These are phyloP conservation scores for Epinephelus cyanopodus DNA, from an alignment of 2,113 vertebrate genomes.

Conservation along the genomic window DNA sequence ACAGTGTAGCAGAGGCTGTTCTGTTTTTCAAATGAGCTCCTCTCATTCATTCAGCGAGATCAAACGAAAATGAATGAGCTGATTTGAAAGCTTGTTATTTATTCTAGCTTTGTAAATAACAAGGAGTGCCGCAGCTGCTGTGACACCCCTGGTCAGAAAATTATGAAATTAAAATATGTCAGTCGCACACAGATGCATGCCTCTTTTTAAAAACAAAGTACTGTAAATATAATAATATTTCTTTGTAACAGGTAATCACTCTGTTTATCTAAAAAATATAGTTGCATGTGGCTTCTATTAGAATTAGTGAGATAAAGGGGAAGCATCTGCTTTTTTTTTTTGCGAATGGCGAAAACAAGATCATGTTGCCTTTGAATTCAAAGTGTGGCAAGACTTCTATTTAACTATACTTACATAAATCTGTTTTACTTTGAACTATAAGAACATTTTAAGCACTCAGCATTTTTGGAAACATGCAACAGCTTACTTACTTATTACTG, in stretches of 20 bases:
- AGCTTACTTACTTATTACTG: not conserved
- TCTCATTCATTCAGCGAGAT: slow-evolving; percentile 10
- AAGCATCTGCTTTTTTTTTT: slow-evolving; percentile 9
- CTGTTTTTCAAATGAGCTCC: slow-evolving; percentile 6
- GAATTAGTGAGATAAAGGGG: slow-evolving; percentile 3
- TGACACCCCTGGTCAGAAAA: not conserved
- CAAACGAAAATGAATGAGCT: slow-evolving; percentile 21
- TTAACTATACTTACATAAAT: slow-evolving; percentile 7
- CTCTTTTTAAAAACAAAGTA: not conserved
- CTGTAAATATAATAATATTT: not conserved
- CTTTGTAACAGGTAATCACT: not conserved
- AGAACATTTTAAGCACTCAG: not conserved
- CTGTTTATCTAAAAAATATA: not conserved
- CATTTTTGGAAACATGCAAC: not conserved
- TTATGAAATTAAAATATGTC: not conserved
- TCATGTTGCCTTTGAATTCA: not conserved
- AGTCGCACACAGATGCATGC: not conserved
- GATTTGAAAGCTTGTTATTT: not conserved
- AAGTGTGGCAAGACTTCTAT: not conserved
- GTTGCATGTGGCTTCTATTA: not conserved
- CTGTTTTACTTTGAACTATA: not conserved
- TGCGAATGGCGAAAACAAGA: not conserved
- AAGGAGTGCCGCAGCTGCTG: not conserved
- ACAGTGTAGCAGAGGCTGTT: not conserved
- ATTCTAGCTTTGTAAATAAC: not conserved